These are phyloP conservation scores for Oncorhynchus tshawytscha DNA, from an alignment of 2,113 vertebrate species.

Conservation along the genomic window DNA sequence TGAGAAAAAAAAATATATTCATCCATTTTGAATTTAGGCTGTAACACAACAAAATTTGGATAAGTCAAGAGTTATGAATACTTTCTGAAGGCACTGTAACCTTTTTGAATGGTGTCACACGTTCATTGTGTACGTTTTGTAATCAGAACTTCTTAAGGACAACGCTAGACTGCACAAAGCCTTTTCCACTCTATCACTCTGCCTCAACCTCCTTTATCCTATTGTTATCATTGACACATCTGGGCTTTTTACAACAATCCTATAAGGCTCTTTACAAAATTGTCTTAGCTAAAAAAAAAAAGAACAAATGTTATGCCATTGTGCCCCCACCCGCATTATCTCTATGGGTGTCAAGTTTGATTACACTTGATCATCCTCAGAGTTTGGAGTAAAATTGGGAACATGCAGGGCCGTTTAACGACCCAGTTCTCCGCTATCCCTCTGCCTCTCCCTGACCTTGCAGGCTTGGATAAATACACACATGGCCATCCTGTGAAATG, in stretches of 20 bases:
- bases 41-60: too few relatives aligned
- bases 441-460: not conserved
- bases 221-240: slow-evolving; percentile 32
- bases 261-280: not conserved
- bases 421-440: not conserved
- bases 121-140: slow-evolving; percentile 21
- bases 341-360: not conserved
- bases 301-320: not conserved
- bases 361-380: not conserved
- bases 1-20: too few relatives aligned
- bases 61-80: too few relatives aligned
- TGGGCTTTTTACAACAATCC: slow-evolving; percentile 13
- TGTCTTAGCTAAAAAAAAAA: too few relatives aligned
- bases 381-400: not conserved
- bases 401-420: not conserved
- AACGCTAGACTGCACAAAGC: not conserved
- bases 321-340: not conserved
- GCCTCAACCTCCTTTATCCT: not conserved
- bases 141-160: slow-evolving; percentile 5
- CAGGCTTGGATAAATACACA: not conserved
- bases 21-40: too few relatives aligned
- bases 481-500: not conserved
- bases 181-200: slow-evolving; percentile 1
- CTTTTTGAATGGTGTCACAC: not conserved
- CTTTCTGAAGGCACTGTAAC: too few relatives aligned